Evolutionary conservation across 1,140 invertebrate species (phyloP), one percentile per base, ranked within the genome.

Genomic region (Calliphora vicina): DNA sequence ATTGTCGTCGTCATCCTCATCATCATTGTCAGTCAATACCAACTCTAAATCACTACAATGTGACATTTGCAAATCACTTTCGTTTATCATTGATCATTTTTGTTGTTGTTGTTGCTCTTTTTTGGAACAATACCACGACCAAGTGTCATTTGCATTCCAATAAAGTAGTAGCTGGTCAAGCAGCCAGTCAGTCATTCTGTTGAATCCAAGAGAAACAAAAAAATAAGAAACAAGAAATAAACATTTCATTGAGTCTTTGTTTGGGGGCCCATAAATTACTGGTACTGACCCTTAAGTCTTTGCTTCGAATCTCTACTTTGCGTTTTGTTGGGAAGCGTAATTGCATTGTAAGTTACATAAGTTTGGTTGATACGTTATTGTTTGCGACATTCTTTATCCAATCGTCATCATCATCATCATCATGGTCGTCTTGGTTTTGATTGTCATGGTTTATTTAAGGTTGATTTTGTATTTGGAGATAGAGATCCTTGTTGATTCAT

Each of bases 371-470:
- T 67, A 88, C 88, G 87, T 88, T 88, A 88, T 88, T 88, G 87
- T 88, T 88, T 87, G 87, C 87, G 87, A 88, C 87, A 88, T 88
- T 88, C 87, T 86, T 88, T 86, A 86, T 86, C 86, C 87, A 87
- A 87, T 87, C 86, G 87, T 88, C 88, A 87, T 88, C 87, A 88
- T 85, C 23, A 20, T 72, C 17, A 43, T 25, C 29, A 26, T 74
- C 71, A n/a, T 72, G 61, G 74, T 45, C 15, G 13, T 76, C 29
- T 25, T 78, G 42, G 74, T n/a, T 23, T 17, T 4, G 6, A 1
- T 76, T 76, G 73, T 67, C 61, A 23, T 23, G 61, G 61, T 67
- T 23, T 67, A 67, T 67, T 67, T 67, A 25, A 23, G n/a, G n/a
- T 20, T 67, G 23, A 67, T 8, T 67, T 20, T 67, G n/a, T 50